These are phyloP conservation scores for Sicus ferrugineus DNA, from an alignment of 2,888 invertebrate species.

Conservation along the genomic window DNA sequence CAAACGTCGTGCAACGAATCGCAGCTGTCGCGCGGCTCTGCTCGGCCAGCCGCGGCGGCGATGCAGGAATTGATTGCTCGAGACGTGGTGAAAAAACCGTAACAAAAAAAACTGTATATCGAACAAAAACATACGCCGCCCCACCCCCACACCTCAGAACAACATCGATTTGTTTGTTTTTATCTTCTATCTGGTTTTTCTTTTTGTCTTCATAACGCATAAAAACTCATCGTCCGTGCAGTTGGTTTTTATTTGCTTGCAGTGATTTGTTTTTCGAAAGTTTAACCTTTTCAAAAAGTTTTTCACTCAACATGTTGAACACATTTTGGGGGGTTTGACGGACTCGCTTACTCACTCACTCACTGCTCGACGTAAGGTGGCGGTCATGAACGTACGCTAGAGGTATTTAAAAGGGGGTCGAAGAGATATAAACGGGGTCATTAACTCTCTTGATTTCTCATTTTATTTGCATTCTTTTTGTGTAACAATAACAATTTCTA, in stretches of 20 bases:
- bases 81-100: background rate
- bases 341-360: no score
- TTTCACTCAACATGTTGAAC: no score
- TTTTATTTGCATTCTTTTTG: background rate
- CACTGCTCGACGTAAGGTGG: no score
- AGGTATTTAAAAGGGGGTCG: no score
- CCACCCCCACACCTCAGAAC: background rate
- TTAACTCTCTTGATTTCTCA: no score
- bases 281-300: no score
- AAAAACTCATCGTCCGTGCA: no score
- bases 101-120: background rate
- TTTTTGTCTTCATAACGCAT: background rate
- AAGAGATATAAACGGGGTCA: no score
- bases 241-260: no score
- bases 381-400: no score
- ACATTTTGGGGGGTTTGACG: no score
- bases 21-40: background rate
- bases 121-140: background rate
- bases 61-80: constrained; percentile 6
- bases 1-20: background rate
- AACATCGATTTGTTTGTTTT: constrained; percentile 2
- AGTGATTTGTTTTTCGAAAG: no score
- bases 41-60: background rate
- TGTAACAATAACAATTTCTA: background rate
- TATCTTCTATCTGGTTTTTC: background rate